A percentile compares a stretch with the other conserved stretches of the same genome.
Conservation (phyloP, 2,113 vertebrate species). For the Sinocyclocheilus anshuiensis region DNA sequence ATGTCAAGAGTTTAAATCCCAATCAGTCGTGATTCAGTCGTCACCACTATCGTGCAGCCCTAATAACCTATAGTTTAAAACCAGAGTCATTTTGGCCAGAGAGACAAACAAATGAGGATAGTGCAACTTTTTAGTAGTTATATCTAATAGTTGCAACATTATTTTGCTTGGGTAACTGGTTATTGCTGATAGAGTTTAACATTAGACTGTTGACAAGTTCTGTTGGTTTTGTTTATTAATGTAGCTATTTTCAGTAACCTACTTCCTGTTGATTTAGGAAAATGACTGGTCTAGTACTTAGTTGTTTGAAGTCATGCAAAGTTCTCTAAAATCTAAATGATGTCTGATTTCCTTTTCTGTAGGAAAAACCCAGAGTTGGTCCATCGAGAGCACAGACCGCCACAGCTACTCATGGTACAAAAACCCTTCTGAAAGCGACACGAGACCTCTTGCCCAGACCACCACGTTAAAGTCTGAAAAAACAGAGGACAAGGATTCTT, state of each 20-base stretch:
- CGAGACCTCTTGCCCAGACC: conserved; percentile 77
- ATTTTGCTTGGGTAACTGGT: not conserved
- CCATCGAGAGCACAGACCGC: conserved; percentile 52
- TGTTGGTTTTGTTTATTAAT: not conserved
- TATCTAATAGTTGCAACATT: not conserved
- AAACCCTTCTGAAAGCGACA: conserved; percentile 83
- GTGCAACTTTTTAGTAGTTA: not conserved
- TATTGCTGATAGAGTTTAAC: too few species aligned
- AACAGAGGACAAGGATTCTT: conserved; percentile 76
- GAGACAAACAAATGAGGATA: not conserved
- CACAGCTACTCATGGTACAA: conserved; percentile 88
- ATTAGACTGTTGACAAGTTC: too few species aligned
- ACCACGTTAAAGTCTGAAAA: conserved; percentile 77
- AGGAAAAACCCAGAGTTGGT: conserved; percentile 54
- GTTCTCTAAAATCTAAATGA: not conserved
- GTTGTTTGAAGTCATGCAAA: not conserved
- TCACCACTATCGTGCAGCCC: not conserved
- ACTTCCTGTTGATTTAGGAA: not conserved
- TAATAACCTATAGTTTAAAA: not conserved
- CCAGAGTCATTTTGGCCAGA: not conserved
- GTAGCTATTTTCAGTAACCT: not conserved
- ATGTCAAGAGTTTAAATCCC: not conserved
- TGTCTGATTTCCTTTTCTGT: not conserved
- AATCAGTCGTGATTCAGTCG: too few species aligned
- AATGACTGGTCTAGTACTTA: not conserved